Base-by-base conservation (phyloP, 2,113 vertebrate species). In the Leptosomus discolor region DNA sequence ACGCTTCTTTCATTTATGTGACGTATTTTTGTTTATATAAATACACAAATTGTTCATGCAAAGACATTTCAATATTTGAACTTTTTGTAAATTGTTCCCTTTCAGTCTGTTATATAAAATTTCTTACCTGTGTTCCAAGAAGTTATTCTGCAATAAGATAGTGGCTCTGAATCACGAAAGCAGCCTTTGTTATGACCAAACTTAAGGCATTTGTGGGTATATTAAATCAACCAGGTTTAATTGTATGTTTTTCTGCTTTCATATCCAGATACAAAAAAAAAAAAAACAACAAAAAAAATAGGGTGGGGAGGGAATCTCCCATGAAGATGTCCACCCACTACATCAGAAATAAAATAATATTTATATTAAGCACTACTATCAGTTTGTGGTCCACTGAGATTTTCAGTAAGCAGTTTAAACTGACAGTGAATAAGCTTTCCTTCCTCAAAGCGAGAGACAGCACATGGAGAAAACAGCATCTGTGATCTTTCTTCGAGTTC, bases 51-150 rank as follows among this genome's bases (percentile, higher is more conserved):
- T 50, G 1, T 41, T 85, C 50, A 67, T 65, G 11, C 4, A 64
- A 90, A 71, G 5, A 30, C 0, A 1, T 75, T 74, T 74, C 34
- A 61, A 6, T 27, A 29, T 65, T 80, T 83, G 17, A 90, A 64
- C 1, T n/a, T 53, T 64, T 29, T 63, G 11, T 79, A 64, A 86
- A 78, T 1, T 11, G 1, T 67, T 83, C 32, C 6, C 15, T 89
- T 85, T 83, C 24, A 56, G 68, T 64, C 26, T 54, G 11, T 60
- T 67, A 48, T 1, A 6, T 43, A 65, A 85, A 63, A 78, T 13
- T 18, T 78, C 18, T 84, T 70, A 84, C 56, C 76, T 90, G 22
- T 74, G 21, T 74, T 86, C 37, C 71, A 93, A 92, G 7, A 80
- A 56, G 3, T 46, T 64, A 29, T 56, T 93, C 54, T 93, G 24